A percentile compares a stretch with the other conserved stretches of the same genome.
Conservation (phyloP, 2,888 invertebrate genomes). For the Thymelicus acteon region DNA sequence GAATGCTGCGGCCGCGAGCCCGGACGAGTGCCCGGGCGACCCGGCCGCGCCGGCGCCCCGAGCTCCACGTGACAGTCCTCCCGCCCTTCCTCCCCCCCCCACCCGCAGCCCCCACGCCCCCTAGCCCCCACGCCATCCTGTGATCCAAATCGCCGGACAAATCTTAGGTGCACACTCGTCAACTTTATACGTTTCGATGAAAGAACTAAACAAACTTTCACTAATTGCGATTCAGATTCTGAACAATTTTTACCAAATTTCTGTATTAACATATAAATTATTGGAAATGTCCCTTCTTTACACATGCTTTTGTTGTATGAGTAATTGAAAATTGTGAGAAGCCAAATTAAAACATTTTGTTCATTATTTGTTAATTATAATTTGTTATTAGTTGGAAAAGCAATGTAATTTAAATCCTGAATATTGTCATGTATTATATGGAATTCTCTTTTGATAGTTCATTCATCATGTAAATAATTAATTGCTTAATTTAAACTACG, state of each 20-base stretch:
- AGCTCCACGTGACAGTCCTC: slow-evolving; percentile 59
- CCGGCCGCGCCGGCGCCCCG: slow-evolving; percentile 77
- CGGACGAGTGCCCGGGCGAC: slow-evolving; percentile 72
- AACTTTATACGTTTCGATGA: slow-evolving; percentile 51
- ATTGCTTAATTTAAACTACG: too few relatives aligned
- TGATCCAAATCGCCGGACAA: slow-evolving; percentile 57
- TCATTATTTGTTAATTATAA: too few relatives aligned
- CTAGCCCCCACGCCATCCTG: slow-evolving; percentile 46
- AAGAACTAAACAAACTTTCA: slow-evolving; percentile 1
- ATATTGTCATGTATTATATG: too few relatives aligned
- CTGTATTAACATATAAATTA: too few relatives aligned
- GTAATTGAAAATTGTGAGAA: too few relatives aligned
- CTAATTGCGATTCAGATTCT: neutral
- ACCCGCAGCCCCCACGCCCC: slow-evolving; percentile 50
- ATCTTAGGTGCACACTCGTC: slow-evolving; percentile 77
- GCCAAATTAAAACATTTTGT: too few relatives aligned
- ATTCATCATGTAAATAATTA: too few relatives aligned
- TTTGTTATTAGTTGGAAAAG: too few relatives aligned
- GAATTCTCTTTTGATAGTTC: too few relatives aligned
- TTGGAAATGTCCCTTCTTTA: too few relatives aligned
- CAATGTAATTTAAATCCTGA: too few relatives aligned
- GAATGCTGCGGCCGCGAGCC: slow-evolving; percentile 73
- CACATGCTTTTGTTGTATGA: too few relatives aligned
- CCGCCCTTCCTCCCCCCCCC: slow-evolving; percentile 51
- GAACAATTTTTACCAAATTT: neutral